A percentile compares a stretch with the other conserved stretches of the same genome.
These are phyloP conservation scores for Eleutherodactylus coqui DNA, from an alignment of 2,797 vertebrate genomes.

Conservation along the genomic window DNA sequence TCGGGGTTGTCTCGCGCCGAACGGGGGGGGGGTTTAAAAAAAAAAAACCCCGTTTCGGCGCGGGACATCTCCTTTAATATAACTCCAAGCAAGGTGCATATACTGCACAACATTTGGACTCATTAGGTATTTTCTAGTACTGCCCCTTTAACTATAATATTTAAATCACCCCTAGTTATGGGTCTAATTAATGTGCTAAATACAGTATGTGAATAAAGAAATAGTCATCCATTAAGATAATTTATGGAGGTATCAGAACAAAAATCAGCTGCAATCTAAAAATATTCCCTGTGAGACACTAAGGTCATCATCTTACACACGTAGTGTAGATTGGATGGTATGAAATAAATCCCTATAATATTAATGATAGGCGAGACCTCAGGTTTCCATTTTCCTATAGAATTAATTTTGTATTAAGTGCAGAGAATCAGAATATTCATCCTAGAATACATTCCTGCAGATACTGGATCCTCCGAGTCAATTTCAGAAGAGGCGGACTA, in stretches of 20 bases:
- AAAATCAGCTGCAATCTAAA: background rate
- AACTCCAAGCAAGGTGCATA: too few relatives aligned
- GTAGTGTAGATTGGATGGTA: background rate
- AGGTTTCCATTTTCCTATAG: constrained; percentile 20
- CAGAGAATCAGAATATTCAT: constrained; percentile 42
- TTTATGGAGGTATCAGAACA: background rate
- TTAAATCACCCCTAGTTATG: background rate
- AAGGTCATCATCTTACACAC: background rate
- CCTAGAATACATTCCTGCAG: constrained; percentile 5
- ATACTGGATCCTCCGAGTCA: constrained; percentile 17
- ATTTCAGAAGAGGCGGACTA: constrained; percentile 7
- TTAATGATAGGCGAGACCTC: constrained; percentile 25
- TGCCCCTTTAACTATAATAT: background rate
- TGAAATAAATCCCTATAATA: constrained; percentile 14
- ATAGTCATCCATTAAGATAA: background rate
- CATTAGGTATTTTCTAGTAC: background rate
- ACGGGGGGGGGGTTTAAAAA: too few relatives aligned
- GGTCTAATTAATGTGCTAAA: background rate
- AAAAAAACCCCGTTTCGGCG: too few relatives aligned
- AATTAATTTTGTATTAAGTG: constrained; percentile 27
- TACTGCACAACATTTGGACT: background rate
- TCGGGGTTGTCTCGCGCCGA: too few relatives aligned
- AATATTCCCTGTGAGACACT: background rate
- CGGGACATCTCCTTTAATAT: too few relatives aligned
- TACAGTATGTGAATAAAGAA: background rate